These are phyloP conservation scores for Phoxinus phoxinus DNA, from an alignment of 2,113 vertebrate genomes.

Conservation along the genomic window DNA sequence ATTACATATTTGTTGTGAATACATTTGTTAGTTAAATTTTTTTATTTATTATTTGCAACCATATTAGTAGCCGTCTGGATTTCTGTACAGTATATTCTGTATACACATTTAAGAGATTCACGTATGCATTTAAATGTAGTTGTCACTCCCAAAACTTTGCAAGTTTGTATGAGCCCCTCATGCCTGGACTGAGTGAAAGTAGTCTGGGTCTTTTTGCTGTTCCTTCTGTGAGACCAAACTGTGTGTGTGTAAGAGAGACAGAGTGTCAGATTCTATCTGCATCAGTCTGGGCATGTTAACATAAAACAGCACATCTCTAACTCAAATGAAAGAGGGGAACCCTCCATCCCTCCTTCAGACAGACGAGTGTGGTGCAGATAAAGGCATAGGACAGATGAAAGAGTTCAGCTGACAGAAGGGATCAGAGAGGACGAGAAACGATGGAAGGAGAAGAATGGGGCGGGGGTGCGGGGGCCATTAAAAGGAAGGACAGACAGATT, in stretches of 20 bases:
- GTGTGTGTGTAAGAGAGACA: neutral
- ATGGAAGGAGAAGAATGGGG: slow-evolving; percentile 1
- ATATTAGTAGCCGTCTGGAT: neutral
- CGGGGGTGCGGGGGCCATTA: slow-evolving; percentile 32
- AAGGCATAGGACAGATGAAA: slow-evolving; percentile 43
- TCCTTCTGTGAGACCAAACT: neutral
- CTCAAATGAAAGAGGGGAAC: slow-evolving; percentile 43
- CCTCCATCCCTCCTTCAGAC: slow-evolving; percentile 33
- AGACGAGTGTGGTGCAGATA: slow-evolving; percentile 34
- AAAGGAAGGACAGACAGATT: slow-evolving; percentile 15
- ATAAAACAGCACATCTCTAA: slow-evolving; percentile 36
- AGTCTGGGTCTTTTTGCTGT: neutral
- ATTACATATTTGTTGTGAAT: neutral
- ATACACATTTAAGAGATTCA: neutral
- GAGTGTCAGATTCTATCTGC: slow-evolving; percentile 32
- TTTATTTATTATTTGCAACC: neutral
- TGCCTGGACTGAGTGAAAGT: slow-evolving; percentile 2
- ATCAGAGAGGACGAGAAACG: slow-evolving; percentile 24
- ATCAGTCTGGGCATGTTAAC: slow-evolving; percentile 24
- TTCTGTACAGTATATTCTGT: neutral
- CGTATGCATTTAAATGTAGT: neutral
- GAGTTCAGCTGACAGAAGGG: slow-evolving; percentile 42
- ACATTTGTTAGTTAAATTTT: neutral
- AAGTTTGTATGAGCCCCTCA: neutral
- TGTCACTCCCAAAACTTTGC: neutral